phyloP scores from a whole-genome alignment of 2,797 vertebrate species.

The Myotis vivesi region DNA sequence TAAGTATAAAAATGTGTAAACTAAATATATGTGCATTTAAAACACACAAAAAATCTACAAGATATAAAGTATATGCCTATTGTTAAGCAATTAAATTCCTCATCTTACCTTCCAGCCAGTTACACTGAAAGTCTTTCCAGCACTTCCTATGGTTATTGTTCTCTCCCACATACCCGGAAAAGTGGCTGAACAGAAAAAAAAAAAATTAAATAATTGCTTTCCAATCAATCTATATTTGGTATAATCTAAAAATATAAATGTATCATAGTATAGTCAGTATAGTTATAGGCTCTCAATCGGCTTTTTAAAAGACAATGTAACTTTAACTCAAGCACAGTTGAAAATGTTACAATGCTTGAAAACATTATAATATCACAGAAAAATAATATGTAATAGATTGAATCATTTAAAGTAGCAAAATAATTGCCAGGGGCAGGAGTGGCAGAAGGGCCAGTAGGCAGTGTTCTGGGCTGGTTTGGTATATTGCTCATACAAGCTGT shows the following conservation, averaged over 20 bases:
- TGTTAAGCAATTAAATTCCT: slow-evolving; percentile 36
- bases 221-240: slow-evolving; percentile 21
- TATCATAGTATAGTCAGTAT: not conserved
- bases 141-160: slow-evolving; percentile 94
- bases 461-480: rapidly evolving
- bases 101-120: slow-evolving; percentile 96
- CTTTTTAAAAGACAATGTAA: not conserved
- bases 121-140: slow-evolving; percentile 95
- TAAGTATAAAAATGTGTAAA: slow-evolving; percentile 17
- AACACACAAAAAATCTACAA: not conserved
- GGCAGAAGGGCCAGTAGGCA: not conserved
- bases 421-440: not conserved
- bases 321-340: not conserved
- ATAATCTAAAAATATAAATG: slow-evolving; percentile 29
- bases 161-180: slow-evolving; percentile 98
- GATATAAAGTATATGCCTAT: not conserved
- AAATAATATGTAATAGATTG: not conserved
- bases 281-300: not conserved
- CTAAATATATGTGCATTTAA: slow-evolving; percentile 53
- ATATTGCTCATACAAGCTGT: not conserved
- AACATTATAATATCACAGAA: not conserved
- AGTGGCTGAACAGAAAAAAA: slow-evolving; percentile 85
- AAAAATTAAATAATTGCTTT: slow-evolving; percentile 39
- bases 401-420: not conserved
- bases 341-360: slow-evolving; percentile 1